phyloP scores from a whole-genome alignment of 2,888 invertebrate species.

The Phytoseiulus persimilis region DNA sequence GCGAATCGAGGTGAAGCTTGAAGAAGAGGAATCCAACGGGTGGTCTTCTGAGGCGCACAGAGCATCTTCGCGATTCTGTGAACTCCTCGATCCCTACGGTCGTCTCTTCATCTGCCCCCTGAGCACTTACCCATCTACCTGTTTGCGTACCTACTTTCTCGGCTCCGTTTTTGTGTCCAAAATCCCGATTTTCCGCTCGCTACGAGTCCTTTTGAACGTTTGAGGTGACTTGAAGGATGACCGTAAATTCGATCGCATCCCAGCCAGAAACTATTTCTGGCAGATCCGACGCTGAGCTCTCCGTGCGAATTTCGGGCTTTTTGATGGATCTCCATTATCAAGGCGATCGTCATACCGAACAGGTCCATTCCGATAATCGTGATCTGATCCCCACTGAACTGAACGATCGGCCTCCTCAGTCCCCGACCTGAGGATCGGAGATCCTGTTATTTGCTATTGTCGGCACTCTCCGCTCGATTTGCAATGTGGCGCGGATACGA shows the following conservation, averaged over 20 bases:
- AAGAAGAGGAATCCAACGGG: not conserved
- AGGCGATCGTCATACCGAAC: not conserved
- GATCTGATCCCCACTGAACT: not conserved
- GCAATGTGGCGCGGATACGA: too few relatives aligned
- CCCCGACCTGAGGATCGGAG: not conserved
- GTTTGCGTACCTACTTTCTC: not conserved
- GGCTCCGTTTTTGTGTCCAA: not conserved
- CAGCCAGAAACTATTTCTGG: not conserved
- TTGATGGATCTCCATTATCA: not conserved
- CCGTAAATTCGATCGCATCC: not conserved
- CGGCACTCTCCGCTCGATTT: too few relatives aligned
- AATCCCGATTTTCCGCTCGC: not conserved
- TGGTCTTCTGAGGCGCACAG: not conserved
- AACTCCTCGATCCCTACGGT: not conserved
- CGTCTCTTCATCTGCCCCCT: not conserved
- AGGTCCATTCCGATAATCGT: not conserved
- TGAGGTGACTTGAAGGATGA: not conserved
- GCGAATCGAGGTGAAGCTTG: not conserved
- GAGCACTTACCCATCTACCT: not conserved
- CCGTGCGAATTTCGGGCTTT: not conserved
- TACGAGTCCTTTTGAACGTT: not conserved
- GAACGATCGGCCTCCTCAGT: not conserved
- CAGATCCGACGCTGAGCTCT: not conserved
- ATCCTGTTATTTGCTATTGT: too few relatives aligned
- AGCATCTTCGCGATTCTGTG: not conserved